Percentiles rank a stretch among this genome's conserved stretches.
phyloP scores from a whole-genome alignment of 1,140 invertebrate species.

The Drosophila auraria region DNA sequence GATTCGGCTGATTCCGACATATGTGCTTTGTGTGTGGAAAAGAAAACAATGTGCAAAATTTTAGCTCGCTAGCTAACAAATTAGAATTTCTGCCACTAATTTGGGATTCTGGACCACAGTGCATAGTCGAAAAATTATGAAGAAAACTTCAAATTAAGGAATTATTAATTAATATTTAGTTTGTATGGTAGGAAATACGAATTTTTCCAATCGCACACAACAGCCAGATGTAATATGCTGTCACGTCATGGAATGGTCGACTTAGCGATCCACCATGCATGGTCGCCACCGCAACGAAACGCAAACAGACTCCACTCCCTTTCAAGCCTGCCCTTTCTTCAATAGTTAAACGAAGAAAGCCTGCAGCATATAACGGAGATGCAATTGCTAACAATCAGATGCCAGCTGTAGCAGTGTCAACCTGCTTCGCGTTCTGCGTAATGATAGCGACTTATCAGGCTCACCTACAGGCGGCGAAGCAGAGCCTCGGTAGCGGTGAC shows the following conservation, averaged over 20 bases:
- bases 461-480: not conserved
- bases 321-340: constrained; percentile 1
- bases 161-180: not conserved
- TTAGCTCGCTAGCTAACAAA: too few species aligned
- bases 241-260: not conserved
- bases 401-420: not conserved
- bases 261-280: not conserved
- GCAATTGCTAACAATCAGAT: constrained; percentile 7
- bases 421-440: constrained; percentile 1
- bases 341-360: constrained; percentile 2
- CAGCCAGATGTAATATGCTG: not conserved
- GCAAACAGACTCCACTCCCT: constrained; percentile 2
- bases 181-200: not conserved
- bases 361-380: constrained; percentile 4
- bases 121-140: not conserved
- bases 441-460: not conserved
- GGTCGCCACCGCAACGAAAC: constrained; percentile 1
- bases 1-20: too few species aligned
- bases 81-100: too few species aligned
- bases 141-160: not conserved
- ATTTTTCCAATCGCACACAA: not conserved
- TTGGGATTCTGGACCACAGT: too few species aligned
- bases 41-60: too few species aligned
- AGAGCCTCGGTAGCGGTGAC: not conserved
- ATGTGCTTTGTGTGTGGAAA: too few species aligned